phyloP scores from a whole-genome alignment of 2,113 vertebrate species.

The Glaucomys volans region DNA sequence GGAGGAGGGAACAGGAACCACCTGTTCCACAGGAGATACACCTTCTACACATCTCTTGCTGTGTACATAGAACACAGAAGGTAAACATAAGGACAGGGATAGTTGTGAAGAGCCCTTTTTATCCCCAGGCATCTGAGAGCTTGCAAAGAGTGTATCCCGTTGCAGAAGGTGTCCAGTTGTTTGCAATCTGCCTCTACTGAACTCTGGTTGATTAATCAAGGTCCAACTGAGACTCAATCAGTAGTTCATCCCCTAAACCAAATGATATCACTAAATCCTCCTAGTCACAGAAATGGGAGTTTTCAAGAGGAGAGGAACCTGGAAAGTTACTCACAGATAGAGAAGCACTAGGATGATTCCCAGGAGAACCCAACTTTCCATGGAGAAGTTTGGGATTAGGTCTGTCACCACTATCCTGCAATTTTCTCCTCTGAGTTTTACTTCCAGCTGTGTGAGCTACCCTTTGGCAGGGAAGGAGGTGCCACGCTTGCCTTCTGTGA shows the following conservation, averaged over 20 bases:
- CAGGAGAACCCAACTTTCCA: constrained; percentile 46
- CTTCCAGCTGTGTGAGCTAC: too few relatives aligned
- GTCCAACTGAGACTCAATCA: background rate
- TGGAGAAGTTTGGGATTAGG: constrained; percentile 39
- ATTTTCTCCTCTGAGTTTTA: background rate
- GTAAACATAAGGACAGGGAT: background rate
- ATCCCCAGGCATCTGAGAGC: background rate
- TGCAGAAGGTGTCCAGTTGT: background rate
- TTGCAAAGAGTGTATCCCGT: background rate
- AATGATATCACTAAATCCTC: background rate
- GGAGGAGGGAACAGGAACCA: background rate
- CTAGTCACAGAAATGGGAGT: background rate
- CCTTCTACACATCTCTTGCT: background rate
- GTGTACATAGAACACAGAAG: background rate
- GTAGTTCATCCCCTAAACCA: background rate
- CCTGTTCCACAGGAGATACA: background rate
- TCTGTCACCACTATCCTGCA: background rate
- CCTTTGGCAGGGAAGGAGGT: accelerated
- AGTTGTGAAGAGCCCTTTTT: too few relatives aligned
- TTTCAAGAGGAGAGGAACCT: background rate
- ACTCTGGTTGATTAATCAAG: background rate
- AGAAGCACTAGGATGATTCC: constrained; percentile 12
- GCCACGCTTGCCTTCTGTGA: background rate
- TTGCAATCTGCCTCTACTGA: background rate
- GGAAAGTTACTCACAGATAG: constrained; percentile 53